Evolutionary conservation across 2,797 vertebrate genomes (phyloP).

Genomic region (Lemur catta): DNA sequence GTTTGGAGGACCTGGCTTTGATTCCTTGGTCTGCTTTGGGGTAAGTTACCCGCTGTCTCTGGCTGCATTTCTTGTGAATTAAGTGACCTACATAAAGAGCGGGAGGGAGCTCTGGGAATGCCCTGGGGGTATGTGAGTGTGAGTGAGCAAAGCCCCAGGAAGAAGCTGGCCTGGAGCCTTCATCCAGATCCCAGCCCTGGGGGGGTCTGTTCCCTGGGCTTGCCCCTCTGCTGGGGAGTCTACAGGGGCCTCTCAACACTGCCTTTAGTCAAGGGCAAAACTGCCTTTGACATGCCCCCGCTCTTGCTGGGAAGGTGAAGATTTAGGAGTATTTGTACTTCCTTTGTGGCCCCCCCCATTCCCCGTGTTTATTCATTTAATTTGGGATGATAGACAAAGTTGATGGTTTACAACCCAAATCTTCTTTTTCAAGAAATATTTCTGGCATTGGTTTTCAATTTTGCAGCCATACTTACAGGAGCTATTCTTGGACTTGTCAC

Average conservation of each 20-base stretch:
- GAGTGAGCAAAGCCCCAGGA: not conserved
- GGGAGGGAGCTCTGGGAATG: not conserved
- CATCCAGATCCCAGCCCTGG: not conserved
- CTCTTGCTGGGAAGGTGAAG: not conserved
- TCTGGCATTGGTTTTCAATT: constrained; percentile 5
- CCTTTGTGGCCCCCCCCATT: not conserved
- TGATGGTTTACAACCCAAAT: constrained; percentile 40
- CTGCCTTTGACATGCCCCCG: not conserved
- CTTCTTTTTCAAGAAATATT: constrained; percentile 29
- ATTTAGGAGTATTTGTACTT: not conserved
- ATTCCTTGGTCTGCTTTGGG: not conserved
- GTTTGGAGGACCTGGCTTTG: not conserved
- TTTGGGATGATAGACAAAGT: constrained; percentile 51
- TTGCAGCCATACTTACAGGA: constrained; percentile 15
- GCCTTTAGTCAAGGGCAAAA: not conserved
- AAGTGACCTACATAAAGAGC: not conserved
- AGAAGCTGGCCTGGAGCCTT: not conserved
- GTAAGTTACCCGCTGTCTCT: not conserved
- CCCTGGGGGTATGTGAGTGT: rapidly evolving
- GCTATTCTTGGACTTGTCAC: constrained; percentile 59
- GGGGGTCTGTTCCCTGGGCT: not conserved
- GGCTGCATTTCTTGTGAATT: not conserved
- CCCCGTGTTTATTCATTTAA: constrained; percentile 36
- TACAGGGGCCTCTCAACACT: not conserved
- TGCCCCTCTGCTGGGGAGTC: not conserved